Evolutionary conservation across 2,888 invertebrate species (phyloP), one percentile per base, ranked within the genome.

Genomic region (Pyrrhosoma nymphula): DNA sequence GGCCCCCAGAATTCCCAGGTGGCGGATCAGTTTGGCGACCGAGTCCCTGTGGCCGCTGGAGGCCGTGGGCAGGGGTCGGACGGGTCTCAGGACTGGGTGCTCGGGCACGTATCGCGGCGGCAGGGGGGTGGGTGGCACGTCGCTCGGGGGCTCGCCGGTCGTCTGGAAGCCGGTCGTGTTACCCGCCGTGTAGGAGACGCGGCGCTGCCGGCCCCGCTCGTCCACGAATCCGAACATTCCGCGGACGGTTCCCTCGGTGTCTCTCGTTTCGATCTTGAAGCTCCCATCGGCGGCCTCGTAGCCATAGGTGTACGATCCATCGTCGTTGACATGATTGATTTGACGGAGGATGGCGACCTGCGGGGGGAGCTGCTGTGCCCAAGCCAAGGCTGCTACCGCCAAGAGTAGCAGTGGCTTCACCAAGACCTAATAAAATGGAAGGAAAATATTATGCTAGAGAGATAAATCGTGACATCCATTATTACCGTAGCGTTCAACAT

Each of bases 271-370:
- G 95, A 98, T 98, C 97, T 98, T 98, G 97, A 98, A 98, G 0
- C 98, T 98, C 8, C 98, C 98, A 96, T 98, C 98, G 95, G 98
- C 98, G 4, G 98, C 98, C 97, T 98, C 98, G 96, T 98, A 98
- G 0, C 98, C 98, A 96, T 98, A 98, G 0, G 98, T 98, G 96
- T 98, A 98, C 0, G 98, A 98, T 56, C 98, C 98, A 96, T 98
- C 98, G 95, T 98, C 98, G 96, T 98, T 98, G 4, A 98, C 97
- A 96, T 98, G 98, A 96, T 98, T 98, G 96, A 99, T 98, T 97
- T 98, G 98, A 96, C 98, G 98, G 56, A 98, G 98, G 96, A 98
- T 98, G 96, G 98, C 98, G 35, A 98, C 97, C 97, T 98, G 98
- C 10, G 98, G 90, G 18, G 88, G 90, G 35, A 69, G 12, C 69